Conservation (phyloP, 2,888 invertebrate genomes). For the Helleia helle region DNA sequence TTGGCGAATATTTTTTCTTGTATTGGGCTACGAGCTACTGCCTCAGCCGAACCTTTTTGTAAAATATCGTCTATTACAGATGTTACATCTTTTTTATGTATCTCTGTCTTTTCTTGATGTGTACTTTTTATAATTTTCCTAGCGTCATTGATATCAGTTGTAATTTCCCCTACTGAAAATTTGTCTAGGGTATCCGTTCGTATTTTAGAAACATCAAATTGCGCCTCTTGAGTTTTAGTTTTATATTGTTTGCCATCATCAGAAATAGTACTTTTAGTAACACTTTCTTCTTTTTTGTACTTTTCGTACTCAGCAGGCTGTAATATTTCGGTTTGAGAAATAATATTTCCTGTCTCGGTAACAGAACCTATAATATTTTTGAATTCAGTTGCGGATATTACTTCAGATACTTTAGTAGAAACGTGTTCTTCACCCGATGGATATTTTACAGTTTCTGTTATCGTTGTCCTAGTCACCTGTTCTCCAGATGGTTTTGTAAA, state of each 20-base stretch:
- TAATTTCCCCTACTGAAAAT: conserved; percentile 39
- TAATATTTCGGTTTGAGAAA: conserved; percentile 9
- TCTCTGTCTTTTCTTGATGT: conserved; percentile 40
- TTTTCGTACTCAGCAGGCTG: conserved; percentile 10
- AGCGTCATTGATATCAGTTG: conserved; percentile 30
- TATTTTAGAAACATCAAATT: conserved; percentile 59
- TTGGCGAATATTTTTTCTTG: conserved; percentile 47
- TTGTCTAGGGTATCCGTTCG: conserved; percentile 55
- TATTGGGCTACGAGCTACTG: conserved; percentile 49
- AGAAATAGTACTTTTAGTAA: not conserved
- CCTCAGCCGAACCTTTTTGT: conserved; percentile 53
- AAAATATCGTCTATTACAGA: conserved; percentile 60
- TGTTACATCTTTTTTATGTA: conserved; percentile 58
- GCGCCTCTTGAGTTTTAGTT: conserved; percentile 31
- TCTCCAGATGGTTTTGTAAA: conserved; percentile 17
- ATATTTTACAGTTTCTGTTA: conserved; percentile 18
- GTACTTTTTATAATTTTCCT: conserved; percentile 39
- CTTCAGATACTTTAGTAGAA: conserved; percentile 16
- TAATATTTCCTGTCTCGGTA: conserved; percentile 5
- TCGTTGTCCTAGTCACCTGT: conserved; percentile 14
- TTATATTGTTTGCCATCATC: not conserved
- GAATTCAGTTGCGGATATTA: conserved; percentile 7
- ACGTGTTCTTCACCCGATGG: conserved; percentile 15
- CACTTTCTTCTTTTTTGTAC: too few relatives aligned
- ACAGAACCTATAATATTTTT: not conserved